Evolutionary conservation across 2,888 invertebrate species (phyloP).

Genomic region (Lacanobia oleracea): DNA sequence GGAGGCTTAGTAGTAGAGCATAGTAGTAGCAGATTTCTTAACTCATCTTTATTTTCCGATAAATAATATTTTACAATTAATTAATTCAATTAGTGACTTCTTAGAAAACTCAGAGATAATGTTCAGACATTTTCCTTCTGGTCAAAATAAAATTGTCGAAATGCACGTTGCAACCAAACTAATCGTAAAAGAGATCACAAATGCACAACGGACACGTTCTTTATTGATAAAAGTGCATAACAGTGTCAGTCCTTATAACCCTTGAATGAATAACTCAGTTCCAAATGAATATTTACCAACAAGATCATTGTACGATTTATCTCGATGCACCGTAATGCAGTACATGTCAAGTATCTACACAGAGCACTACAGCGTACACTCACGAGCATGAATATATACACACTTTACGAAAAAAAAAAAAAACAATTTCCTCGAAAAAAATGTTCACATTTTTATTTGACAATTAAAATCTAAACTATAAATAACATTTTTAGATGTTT

Average conservation of each 20-base stretch:
- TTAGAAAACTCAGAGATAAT: no score
- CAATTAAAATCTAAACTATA: no score
- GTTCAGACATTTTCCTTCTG: no score
- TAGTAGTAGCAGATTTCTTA: no score
- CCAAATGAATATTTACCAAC: slow-evolving; percentile 43
- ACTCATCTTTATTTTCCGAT: no score
- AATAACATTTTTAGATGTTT: no score
- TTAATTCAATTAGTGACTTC: no score
- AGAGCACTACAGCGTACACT: slow-evolving; percentile 7
- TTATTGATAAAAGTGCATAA: slow-evolving; percentile 22
- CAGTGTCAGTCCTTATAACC: slow-evolving; percentile 4
- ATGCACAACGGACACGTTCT: not conserved
- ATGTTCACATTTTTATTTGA: no score
- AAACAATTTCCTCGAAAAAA: no score
- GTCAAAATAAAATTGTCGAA: no score
- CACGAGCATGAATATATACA: not conserved
- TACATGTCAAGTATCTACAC: slow-evolving; percentile 22
- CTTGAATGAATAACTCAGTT: slow-evolving; percentile 3
- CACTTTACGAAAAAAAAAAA: not conserved
- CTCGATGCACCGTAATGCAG: slow-evolving; percentile 35
- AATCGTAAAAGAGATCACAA: not conserved
- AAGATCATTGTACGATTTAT: slow-evolving; percentile 49
- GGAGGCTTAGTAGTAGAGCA: no score
- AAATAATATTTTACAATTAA: no score
- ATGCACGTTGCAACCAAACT: not conserved